Conservation (phyloP, 2,113 vertebrate species). For the Gymnorhina tibicen region DNA sequence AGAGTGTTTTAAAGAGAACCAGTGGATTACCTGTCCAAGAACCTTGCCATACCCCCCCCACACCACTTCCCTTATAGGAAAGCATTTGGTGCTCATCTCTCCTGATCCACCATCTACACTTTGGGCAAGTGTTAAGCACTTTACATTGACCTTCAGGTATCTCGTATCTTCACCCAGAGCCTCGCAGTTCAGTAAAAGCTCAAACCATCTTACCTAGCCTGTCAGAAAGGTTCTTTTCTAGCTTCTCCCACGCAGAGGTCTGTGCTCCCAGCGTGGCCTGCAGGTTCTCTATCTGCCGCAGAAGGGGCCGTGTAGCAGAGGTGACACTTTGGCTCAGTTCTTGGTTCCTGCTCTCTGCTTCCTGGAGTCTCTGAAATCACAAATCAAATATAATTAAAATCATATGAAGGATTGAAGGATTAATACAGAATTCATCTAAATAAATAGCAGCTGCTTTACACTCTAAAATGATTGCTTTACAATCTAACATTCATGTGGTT, state of each 20-base stretch:
- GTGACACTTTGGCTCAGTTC: slow-evolving; percentile 94
- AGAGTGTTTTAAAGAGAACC: not conserved
- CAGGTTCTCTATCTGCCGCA: slow-evolving; percentile 95
- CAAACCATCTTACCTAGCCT: slow-evolving; percentile 80
- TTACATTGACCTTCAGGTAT: not conserved
- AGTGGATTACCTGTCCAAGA: not conserved
- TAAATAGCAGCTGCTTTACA: not conserved
- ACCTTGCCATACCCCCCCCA: not conserved
- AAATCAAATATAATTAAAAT: not conserved
- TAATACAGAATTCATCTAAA: not conserved
- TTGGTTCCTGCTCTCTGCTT: slow-evolving; percentile 91
- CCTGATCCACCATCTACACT: fast-evolving
- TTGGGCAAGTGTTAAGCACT: not conserved
- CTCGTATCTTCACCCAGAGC: not conserved
- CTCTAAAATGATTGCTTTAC: not conserved
- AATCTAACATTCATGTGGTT: not conserved
- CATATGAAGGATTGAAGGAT: not conserved
- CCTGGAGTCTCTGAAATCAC: slow-evolving; percentile 87
- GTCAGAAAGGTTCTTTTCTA: slow-evolving; percentile 95
- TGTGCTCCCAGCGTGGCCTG: slow-evolving; percentile 91
- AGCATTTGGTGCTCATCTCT: not conserved
- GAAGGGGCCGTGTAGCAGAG: slow-evolving; percentile 89
- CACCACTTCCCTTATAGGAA: not conserved
- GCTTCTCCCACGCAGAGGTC: slow-evolving; percentile 90
- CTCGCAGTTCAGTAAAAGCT: not conserved